Conservation (phyloP, 1,140 invertebrate genomes). For the Anastatus disparis region DNA sequence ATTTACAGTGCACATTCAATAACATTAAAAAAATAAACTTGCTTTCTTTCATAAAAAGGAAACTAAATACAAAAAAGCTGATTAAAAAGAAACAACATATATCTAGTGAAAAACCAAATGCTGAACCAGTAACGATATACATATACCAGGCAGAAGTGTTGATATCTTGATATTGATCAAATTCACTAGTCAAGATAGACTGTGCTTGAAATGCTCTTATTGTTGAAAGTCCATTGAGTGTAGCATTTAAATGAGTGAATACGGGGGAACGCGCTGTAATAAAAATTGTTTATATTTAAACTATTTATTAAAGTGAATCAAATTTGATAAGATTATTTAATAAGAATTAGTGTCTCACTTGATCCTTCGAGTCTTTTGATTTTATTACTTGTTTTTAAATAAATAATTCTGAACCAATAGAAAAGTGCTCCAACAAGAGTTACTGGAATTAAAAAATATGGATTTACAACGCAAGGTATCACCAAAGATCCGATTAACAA, state of each 20-base stretch:
- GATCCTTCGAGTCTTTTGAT: slow-evolving; percentile 87
- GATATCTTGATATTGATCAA: slow-evolving; percentile 74
- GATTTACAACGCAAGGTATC: slow-evolving; percentile 79
- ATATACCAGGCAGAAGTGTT: slow-evolving; percentile 78
- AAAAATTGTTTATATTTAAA: not conserved
- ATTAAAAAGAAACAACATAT: slow-evolving; percentile 79
- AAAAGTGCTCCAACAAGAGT: slow-evolving; percentile 77
- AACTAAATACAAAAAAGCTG: slow-evolving; percentile 71
- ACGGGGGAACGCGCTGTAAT: slow-evolving; percentile 79
- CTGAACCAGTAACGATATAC: slow-evolving; percentile 74
- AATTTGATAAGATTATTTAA: not conserved
- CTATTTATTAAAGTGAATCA: too few relatives aligned
- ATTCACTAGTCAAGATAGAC: slow-evolving; percentile 81
- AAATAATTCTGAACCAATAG: slow-evolving; percentile 79
- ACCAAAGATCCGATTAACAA: slow-evolving; percentile 72
- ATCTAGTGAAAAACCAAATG: slow-evolving; percentile 78
- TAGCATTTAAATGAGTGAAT: slow-evolving; percentile 88
- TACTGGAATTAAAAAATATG: slow-evolving; percentile 78
- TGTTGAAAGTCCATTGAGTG: slow-evolving; percentile 88
- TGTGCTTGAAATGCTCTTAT: slow-evolving; percentile 87
- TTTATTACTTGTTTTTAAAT: slow-evolving; percentile 84
- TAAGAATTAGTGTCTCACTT: slow-evolving; percentile 70
- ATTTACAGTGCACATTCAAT: too few relatives aligned
- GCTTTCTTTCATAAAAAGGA: slow-evolving; percentile 65
- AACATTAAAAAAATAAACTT: slow-evolving; percentile 36